Percentiles rank a stretch among this genome's conserved stretches.
phyloP scores from a whole-genome alignment of 2,113 vertebrate genomes.

The Lycocorax pyrrhopterus region DNA sequence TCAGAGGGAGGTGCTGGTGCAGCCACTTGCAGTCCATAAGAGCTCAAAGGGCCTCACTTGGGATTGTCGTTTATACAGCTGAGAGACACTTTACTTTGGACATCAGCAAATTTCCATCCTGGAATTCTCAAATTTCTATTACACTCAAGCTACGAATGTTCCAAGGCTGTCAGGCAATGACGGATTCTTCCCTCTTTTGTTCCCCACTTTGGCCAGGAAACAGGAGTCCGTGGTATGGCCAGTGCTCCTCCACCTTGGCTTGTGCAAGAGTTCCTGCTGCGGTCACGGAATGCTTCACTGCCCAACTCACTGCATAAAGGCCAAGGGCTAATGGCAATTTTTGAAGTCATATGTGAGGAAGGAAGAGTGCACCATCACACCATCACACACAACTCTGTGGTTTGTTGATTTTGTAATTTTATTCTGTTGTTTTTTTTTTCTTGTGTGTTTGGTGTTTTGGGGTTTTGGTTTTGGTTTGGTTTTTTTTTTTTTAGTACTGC shows the following conservation, averaged over 20 bases:
- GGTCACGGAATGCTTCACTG: accelerated
- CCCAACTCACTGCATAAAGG: background rate
- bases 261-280: background rate
- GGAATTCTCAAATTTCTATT: background rate
- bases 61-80: background rate
- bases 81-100: background rate
- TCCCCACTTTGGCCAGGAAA: background rate
- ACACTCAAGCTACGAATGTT: background rate
- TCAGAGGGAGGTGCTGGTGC: background rate
- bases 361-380: background rate
- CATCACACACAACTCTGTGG: no score
- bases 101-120: background rate
- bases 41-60: background rate
- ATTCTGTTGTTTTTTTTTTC: no score
- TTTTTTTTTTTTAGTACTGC: background rate
- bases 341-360: background rate
- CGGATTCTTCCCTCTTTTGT: background rate
- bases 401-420: background rate
- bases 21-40: background rate
- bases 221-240: background rate
- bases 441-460: background rate
- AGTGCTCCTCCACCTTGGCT: background rate
- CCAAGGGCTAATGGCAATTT: background rate
- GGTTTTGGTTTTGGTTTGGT: no score
- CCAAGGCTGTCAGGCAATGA: background rate